Evolutionary conservation across 2,113 vertebrate genomes (phyloP), one percentile per base, ranked within the genome.

Genomic region (Pachypanchax playfairii): DNA sequence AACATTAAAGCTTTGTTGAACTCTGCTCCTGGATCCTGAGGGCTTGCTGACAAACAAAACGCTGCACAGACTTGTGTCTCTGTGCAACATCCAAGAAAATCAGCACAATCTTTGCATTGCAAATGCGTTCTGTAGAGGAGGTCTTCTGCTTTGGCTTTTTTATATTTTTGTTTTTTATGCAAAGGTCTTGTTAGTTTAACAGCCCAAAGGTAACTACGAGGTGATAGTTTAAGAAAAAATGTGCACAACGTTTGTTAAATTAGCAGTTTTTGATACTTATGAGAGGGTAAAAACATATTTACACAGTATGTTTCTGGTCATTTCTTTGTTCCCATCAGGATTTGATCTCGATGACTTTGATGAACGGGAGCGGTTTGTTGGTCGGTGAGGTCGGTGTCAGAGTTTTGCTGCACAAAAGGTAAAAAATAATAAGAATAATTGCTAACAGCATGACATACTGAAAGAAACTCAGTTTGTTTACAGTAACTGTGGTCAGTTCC

Each of bases 281-380:
- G 20, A 31, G 22, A 54, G 43, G 22, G 61, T 82, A 64, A 42
- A 79, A 77, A 79, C 47, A 35, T 56, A 63, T 83, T 59, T 84
- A 85, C 72, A 83, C 3, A 36, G 7, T 20, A 38, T 62, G 31
- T 46, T 31, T 47, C 26, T 29, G 22, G 24, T 36, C 9, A 43
- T 11, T 62, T 24, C 59, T 58, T 57, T 50, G 64, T 59, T 57
- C 9, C 10, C 1, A 58, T 91, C 70, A 92, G 13, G 91, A 90
- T 79, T 84, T 91, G 76, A 88, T 95, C 81, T 97, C 94, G 25
- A 96, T 93, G 65, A 97, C 92, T 78, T 94, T 93, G 64, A 96
- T 97, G 80, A 94, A 92, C 10, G 95, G 94, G 65, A 94, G 85
- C 1, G 91, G 84, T 81, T 94, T 95, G 43, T 82, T 90, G 75